Percentiles rank a stretch among this genome's conserved stretches.
Evolutionary conservation across 2,113 vertebrate species (phyloP).

Genomic region (Anguilla japonica): DNA sequence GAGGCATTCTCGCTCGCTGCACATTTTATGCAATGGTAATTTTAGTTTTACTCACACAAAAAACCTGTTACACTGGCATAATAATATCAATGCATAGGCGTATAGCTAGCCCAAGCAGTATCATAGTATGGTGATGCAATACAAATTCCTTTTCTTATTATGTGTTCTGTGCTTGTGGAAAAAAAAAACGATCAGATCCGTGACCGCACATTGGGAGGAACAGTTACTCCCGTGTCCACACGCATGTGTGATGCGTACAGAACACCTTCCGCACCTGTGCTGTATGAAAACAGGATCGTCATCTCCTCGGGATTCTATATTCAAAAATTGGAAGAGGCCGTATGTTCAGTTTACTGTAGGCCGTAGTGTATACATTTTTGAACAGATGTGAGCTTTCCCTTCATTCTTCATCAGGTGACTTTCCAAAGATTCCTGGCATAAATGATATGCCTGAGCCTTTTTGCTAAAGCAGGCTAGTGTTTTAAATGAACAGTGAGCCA

Average conservation of each 20-base stretch:
- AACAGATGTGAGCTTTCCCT: too few species aligned
- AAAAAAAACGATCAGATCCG: not conserved
- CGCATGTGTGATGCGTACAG: not conserved
- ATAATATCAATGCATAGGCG: not conserved
- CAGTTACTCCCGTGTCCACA: not conserved
- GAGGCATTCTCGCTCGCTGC: too few species aligned
- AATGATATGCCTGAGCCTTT: too few species aligned
- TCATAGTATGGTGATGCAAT: not conserved
- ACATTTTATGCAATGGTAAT: not conserved
- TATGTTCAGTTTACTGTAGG: not conserved
- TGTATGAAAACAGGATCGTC: not conserved
- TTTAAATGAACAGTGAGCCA: too few species aligned
- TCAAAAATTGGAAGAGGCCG: not conserved
- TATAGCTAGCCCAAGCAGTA: not conserved
- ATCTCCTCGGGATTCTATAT: not conserved
- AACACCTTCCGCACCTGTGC: not conserved
- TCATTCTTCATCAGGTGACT: too few species aligned
- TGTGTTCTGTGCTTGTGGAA: not conserved
- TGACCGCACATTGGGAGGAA: not conserved
- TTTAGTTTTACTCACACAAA: not conserved
- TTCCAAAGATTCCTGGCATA: too few species aligned
- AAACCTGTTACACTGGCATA: not conserved
- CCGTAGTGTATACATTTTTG: too few species aligned
- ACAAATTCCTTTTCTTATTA: not conserved
- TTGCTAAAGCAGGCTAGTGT: too few species aligned